phyloP scores from a whole-genome alignment of 2,113 vertebrate species.

The Raphicerus campestris region DNA sequence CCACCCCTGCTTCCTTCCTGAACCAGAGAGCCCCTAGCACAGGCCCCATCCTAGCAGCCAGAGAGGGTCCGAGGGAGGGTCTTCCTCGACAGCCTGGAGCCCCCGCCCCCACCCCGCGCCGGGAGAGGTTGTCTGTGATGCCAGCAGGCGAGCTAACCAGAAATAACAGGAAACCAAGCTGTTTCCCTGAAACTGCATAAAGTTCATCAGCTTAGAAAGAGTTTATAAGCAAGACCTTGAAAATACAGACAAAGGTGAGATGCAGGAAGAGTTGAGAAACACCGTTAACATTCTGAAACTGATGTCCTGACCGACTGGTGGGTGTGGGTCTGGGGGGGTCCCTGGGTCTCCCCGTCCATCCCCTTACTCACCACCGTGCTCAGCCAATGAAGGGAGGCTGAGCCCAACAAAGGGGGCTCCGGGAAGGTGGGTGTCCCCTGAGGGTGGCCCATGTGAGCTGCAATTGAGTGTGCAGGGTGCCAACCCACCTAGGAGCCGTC shows the following conservation, averaged over 20 bases:
- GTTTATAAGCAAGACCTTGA: rapidly evolving
- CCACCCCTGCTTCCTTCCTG: background rate
- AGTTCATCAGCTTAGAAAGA: background rate
- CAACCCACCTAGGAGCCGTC: background rate
- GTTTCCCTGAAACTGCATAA: background rate
- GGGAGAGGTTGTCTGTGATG: background rate
- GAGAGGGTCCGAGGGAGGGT: background rate
- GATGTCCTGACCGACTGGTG: rapidly evolving
- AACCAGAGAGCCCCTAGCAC: too few relatives aligned
- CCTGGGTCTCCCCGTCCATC: background rate
- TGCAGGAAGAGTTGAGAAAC: background rate
- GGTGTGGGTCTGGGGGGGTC: too few relatives aligned
- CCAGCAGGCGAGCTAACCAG: rapidly evolving
- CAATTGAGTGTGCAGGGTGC: background rate
- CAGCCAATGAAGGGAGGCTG: background rate
- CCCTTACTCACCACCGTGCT: background rate
- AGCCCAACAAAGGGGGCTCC: rapidly evolving
- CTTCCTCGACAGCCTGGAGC: rapidly evolving
- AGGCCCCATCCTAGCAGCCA: background rate
- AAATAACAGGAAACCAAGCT: background rate
- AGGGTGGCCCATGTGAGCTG: background rate
- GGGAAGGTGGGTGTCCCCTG: background rate
- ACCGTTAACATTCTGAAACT: background rate
- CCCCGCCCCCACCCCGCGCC: rapidly evolving
- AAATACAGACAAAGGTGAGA: rapidly evolving